Percentiles rank a stretch among this genome's conserved stretches.
Conservation (phyloP, 2,113 vertebrate genomes). For the Callipepla californica region DNA sequence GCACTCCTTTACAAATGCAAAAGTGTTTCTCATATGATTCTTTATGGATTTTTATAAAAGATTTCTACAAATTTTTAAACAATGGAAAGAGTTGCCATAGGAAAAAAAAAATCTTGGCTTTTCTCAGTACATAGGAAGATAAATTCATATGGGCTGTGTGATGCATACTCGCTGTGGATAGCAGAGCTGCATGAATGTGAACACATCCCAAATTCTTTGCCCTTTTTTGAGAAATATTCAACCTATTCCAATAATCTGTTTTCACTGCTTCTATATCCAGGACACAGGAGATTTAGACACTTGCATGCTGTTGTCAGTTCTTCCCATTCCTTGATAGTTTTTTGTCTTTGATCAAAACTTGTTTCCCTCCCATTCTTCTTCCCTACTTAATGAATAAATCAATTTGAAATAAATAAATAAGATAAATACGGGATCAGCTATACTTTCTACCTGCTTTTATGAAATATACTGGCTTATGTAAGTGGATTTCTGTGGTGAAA, state of each 20-base stretch:
- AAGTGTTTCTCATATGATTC: not conserved
- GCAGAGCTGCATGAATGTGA: not conserved
- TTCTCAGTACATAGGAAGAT: not conserved
- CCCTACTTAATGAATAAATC: not conserved
- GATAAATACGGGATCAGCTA: not conserved
- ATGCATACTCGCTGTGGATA: not conserved
- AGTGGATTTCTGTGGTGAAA: not conserved
- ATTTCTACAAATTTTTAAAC: not conserved
- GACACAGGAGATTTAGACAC: not conserved
- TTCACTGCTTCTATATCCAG: not conserved
- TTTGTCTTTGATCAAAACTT: not conserved
- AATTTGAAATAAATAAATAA: not conserved
- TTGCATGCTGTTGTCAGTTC: not conserved
- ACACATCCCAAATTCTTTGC: not conserved
- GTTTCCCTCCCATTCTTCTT: not conserved
- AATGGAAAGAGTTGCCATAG: not conserved
- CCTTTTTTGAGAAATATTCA: fast-evolving
- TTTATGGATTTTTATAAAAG: not conserved
- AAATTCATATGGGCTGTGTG: not conserved
- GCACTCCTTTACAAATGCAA: not conserved
- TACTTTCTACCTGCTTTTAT: not conserved
- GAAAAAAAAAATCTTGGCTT: not conserved
- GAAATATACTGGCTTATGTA: not conserved
- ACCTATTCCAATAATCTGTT: not conserved
- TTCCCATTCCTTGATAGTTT: not conserved